Evolutionary conservation across 2,888 invertebrate species (phyloP).

Genomic region (Sesia apiformis): DNA sequence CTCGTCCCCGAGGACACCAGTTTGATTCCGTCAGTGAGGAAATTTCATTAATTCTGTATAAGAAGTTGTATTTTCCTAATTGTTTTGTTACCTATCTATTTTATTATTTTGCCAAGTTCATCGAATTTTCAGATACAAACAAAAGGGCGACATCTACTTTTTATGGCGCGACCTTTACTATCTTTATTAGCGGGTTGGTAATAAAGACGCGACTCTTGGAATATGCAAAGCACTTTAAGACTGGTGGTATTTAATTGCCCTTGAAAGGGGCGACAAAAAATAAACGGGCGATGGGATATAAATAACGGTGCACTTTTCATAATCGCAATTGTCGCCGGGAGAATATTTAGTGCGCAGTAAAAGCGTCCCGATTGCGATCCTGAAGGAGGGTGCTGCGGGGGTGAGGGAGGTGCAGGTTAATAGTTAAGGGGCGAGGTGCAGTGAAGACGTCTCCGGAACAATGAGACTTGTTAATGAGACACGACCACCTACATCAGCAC

Average conservation of each 20-base stretch:
- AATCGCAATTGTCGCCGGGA: constrained; percentile 74
- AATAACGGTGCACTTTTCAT: constrained; percentile 75
- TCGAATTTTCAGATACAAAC: background rate
- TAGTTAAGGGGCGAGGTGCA: constrained; percentile 33
- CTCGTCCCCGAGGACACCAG: constrained; percentile 39
- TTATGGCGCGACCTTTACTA: constrained; percentile 43
- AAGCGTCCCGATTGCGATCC: constrained; percentile 47
- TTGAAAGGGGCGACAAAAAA: constrained; percentile 74
- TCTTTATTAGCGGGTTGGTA: constrained; percentile 56
- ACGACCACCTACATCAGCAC: too few species aligned
- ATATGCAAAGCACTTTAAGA: constrained; percentile 69
- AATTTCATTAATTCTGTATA: constrained; percentile 63
- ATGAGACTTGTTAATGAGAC: constrained; percentile 1
- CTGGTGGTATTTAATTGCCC: constrained; percentile 73
- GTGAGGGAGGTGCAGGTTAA: constrained; percentile 18
- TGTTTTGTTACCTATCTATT: background rate
- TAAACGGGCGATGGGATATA: constrained; percentile 60
- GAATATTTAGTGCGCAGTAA: constrained; percentile 74
- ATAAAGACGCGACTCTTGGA: constrained; percentile 46
- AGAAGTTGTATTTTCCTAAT: constrained; percentile 36
- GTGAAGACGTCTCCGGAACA: background rate
- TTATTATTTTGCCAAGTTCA: background rate
- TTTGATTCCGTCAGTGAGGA: constrained; percentile 59
- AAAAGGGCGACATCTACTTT: background rate
- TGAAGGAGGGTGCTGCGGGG: constrained; percentile 23